Base-by-base conservation (phyloP, 2,888 invertebrate genomes). In the Calameuta filiformis region DNA sequence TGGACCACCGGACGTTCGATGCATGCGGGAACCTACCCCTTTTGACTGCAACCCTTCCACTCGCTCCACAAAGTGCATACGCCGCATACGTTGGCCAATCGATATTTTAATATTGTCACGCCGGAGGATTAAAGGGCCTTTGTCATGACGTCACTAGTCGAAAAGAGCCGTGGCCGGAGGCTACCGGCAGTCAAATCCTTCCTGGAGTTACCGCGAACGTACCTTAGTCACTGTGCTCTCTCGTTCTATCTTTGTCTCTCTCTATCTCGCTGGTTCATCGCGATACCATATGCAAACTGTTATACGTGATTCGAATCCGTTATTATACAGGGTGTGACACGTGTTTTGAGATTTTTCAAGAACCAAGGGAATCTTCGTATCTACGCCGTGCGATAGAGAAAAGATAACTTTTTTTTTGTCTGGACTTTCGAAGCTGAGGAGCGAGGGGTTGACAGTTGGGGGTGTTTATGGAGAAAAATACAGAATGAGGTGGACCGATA, bases 41-140 rank as follows among this genome's bases (percentile, higher is more conserved):
- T 71, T 12, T 34, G 71, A 71, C 71, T 71, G 71, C 71, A 71
- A 71, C 71, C 71, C 68, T 75, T 76, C 77, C 78, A 40, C 12
- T 12, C 68, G 73, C 81, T 81, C 80, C 86, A 90, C 91, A 91
- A 91, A 91, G 91, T 91, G 91, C 91, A 91, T 91, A 88, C 91
- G 89, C 88, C 87, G 91, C 90, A 91, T 91, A 90, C 91, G 87
- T 90, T 88, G 87, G 87, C 87, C 87, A 90, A 91, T 91, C 91
- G 88, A 91, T 91, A 91, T 91, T 91, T 91, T 91, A 91, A 91
- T 91, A 91, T 91, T 89, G 90, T 90, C 88, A 85, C 85, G 80
- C 71, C 15, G 12, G 33, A 34, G 71, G 71, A 71, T 71, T 71
- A 34, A 71, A 71, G 71, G 56, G 71, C 71, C 71, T 71, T 71